Percentiles rank a stretch among this genome's conserved stretches.
phyloP scores from a whole-genome alignment of 2,888 invertebrate species.

The Cosmia trapezina region DNA sequence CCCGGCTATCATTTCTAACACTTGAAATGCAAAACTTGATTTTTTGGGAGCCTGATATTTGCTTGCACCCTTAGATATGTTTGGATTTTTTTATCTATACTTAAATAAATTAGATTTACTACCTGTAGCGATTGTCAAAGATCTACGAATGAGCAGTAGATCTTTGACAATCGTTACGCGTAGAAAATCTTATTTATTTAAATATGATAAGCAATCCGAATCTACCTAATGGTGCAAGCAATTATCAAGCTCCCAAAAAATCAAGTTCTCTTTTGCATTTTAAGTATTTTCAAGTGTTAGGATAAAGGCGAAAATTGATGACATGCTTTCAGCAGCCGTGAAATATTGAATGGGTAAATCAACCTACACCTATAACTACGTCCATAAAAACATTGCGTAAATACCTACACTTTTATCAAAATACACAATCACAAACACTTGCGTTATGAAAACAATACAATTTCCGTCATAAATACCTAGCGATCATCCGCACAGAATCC shows the following conservation, averaged over 20 bases:
- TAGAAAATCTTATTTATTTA: too few species aligned
- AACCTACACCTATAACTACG: background rate
- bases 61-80: too few species aligned
- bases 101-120: too few species aligned
- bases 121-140: too few species aligned
- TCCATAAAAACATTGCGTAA: constrained; percentile 12
- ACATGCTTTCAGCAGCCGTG: background rate
- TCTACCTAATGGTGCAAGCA: background rate
- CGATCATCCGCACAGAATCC: constrained; percentile 42
- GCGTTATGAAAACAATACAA: constrained; percentile 39
- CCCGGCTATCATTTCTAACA: too few species aligned
- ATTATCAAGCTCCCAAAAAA: too few species aligned
- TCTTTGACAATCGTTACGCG: too few species aligned
- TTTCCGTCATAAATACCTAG: constrained; percentile 49
- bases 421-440: constrained; percentile 24
- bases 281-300: background rate
- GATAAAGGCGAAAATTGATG: background rate
- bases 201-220: background rate
- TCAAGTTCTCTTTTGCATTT: background rate
- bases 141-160: too few species aligned
- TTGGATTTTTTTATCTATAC: too few species aligned
- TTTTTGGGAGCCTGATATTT: too few species aligned
- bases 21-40: too few species aligned
- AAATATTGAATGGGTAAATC: background rate
- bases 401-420: constrained; percentile 1